Evolutionary conservation across 2,888 invertebrate genomes (phyloP), one percentile per base, ranked within the genome.

Genomic region (Chrysotoxum bicinctum): DNA sequence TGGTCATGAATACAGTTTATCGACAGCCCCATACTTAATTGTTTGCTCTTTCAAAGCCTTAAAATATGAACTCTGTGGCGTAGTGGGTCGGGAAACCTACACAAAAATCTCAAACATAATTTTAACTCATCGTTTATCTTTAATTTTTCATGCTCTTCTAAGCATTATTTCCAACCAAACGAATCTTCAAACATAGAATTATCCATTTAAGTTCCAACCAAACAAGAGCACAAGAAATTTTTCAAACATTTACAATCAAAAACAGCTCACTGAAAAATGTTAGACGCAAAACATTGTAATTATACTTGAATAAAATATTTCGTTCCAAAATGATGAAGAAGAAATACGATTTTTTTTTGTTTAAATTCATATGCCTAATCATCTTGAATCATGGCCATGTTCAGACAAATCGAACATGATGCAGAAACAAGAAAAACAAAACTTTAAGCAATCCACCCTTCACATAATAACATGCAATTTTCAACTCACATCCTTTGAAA

Each of bases 391-490:
- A 80, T 76, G 80, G 64, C 26, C 62, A 58, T 84, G 79, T 80
- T 84, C 78, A 70, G 43, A 14, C 48, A 37, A 78, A 78, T 78
- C 70, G 75, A 70, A 79, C 75, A 79, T 74, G 74, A 70, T 62
- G 37, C 45, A 69, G 66, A 35, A 56, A 58, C n/a, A 70, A 35
- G 37, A 73, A 54, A 48, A 45, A 10, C 14, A 23, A 43, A 70
- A 72, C n/a, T 45, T 26, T 32, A 62, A 74, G 69, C 69, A 78
- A 62, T 70, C 85, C 81, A 85, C 85, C 81, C 85, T 85, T 85
- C 85, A 85, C 85, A 77, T 85, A 85, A 85, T 85, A 85, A 85
- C 85, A 85, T 85, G 85, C 85, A 85, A 85, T 85, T 85, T 85
- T 85, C 85, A 85, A 80, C 81, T 85, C 81, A 85, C 56, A 84